Evolutionary conservation across 1,140 invertebrate genomes (phyloP), one percentile per base, ranked within the genome.

Genomic region (Drosophila mauritiana): DNA sequence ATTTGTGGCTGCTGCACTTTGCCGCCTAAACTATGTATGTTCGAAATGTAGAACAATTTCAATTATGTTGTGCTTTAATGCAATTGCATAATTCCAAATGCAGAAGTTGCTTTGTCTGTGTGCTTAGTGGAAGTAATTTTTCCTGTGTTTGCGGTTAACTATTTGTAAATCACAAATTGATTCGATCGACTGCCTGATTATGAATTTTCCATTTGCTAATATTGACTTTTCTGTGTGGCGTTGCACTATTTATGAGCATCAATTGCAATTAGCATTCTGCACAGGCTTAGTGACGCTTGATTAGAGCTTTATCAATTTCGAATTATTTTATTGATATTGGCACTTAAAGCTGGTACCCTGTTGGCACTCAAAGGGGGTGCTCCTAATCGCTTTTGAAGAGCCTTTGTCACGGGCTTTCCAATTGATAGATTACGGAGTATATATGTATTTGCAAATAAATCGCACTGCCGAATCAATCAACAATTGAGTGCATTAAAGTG

Each of bases 191-290:
- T 40, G 59, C 36, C 37, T 67, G 64, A 68, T 68, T 68, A 68
- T 68, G 64, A 68, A 67, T 68, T 27, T 65, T 68, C 61, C 61
- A 68, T 68, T 68, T 53, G 40, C 57, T 73, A 63, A 63, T 59
- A 73, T 45, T 62, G 42, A 48, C 49, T 46, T 51, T 48, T 67
- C 17, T 43, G 22, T 31, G 31, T 45, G 36, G 8, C 13, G 7
- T 15, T 43, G 27, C 36, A 46, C 65, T 74, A 58, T 73, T 59
- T 62, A 59, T 59, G 62, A 63, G 49, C 59, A 64, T 73, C 74
- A 67, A 82, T 61, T 73, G 52, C 68, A 78, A 84, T 84, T 84
- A 84, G 74, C 62, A 80, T 84, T 77, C 57, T 54, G 78, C 46
- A 67, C 57, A 20, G 61, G 64, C 61, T 68, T 68, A 81, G 80